Conservation (phyloP, 64 coral and sea anemone genomes). For the Stichodactyla helianthus region DNA sequence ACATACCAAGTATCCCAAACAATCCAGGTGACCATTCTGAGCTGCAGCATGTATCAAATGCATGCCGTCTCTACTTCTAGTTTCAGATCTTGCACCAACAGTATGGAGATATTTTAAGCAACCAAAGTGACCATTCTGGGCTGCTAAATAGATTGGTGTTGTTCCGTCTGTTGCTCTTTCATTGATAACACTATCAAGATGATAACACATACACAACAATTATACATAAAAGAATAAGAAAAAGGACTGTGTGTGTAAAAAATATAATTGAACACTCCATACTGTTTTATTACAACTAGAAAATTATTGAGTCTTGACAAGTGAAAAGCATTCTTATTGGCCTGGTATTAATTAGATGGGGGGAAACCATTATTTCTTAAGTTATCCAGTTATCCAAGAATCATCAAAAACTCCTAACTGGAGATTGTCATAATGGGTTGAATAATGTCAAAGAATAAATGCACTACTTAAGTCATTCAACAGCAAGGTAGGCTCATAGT, state of each 20-base stretch:
- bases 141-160: conserved; percentile 63
- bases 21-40: conserved; percentile 91
- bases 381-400: no score
- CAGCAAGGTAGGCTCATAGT: no score
- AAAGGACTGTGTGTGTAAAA: not conserved
- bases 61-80: conserved; percentile 80
- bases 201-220: not conserved
- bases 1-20: conserved; percentile 74
- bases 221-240: not conserved
- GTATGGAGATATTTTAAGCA: conserved; percentile 74
- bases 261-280: no score
- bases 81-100: conserved; percentile 62
- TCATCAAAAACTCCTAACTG: no score
- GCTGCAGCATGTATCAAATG: conserved; percentile 79
- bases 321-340: no score
- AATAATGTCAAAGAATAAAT: no score
- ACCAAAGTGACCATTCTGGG: conserved; percentile 72
- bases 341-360: no score
- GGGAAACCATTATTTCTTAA: no score
- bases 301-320: no score
- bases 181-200: conserved; percentile 46
- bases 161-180: conserved; percentile 81
- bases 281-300: no score
- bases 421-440: no score
- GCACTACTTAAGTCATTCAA: no score